phyloP scores from a whole-genome alignment of 2,113 vertebrate genomes.

The Melanocharis versteri region DNA sequence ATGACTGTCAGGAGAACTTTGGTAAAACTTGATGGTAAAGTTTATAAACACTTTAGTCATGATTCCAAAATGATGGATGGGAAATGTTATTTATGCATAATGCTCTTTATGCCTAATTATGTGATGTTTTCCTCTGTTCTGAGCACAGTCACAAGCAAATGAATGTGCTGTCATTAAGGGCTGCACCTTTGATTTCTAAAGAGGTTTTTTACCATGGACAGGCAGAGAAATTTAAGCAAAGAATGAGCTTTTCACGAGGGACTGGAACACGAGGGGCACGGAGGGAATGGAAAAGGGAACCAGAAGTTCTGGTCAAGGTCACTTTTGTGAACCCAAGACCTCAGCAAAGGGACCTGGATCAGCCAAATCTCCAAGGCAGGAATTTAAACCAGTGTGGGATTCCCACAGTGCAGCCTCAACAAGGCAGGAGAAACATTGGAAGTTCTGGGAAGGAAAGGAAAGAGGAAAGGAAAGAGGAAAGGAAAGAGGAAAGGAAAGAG shows the following conservation, averaged over 20 bases:
- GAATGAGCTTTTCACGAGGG: background rate
- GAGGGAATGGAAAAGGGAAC: background rate
- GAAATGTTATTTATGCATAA: constrained; percentile 27
- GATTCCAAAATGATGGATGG: constrained; percentile 65
- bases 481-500: background rate
- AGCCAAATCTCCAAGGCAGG: background rate
- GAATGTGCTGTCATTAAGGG: background rate
- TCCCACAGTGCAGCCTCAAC: background rate
- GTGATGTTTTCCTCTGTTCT: constrained; percentile 46
- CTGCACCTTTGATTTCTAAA: background rate
- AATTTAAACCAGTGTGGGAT: accelerated
- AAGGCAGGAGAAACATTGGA: background rate
- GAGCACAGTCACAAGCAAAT: constrained; percentile 48
- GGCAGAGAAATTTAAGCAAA: background rate
- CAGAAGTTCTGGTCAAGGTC: background rate
- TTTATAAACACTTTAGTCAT: constrained; percentile 64
- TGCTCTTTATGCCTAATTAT: constrained; percentile 11
- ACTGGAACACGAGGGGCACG: background rate
- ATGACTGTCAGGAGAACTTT: constrained; percentile 54
- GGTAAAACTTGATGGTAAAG: constrained; percentile 25
- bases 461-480: background rate
- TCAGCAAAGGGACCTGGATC: background rate
- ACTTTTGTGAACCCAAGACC: background rate
- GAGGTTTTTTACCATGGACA: background rate
- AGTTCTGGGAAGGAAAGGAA: too few relatives aligned